Conservation (phyloP, 2,888 invertebrate species). For the Epirrita christyi region DNA sequence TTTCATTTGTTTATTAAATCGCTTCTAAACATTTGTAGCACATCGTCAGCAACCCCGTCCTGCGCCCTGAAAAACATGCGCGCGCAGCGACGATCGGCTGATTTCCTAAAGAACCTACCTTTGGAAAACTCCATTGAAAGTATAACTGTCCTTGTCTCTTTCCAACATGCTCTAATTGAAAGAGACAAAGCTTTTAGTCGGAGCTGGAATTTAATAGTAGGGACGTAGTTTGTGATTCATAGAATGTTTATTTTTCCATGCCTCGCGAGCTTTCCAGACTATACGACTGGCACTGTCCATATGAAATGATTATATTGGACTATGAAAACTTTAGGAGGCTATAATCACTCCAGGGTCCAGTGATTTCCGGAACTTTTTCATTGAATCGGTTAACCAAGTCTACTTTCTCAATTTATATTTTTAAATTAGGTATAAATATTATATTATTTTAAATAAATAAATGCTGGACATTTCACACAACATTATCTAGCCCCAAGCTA, state of each 20-base stretch:
- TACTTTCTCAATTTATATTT: too few species aligned
- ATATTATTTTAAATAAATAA: too few species aligned
- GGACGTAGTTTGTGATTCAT: conserved; percentile 31
- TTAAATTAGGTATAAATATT: too few species aligned
- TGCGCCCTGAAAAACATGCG: conserved; percentile 79
- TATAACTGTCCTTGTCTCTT: conserved; percentile 43
- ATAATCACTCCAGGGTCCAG: not conserved
- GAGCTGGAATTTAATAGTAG: conserved; percentile 25
- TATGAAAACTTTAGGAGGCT: conserved; percentile 3
- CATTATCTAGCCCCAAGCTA: too few species aligned
- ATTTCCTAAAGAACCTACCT: conserved; percentile 55
- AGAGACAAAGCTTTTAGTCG: conserved; percentile 27
- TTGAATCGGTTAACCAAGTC: too few species aligned
- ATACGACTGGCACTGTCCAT: conserved; percentile 25
- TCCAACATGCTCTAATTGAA: conserved; percentile 34
- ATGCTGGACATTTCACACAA: too few species aligned
- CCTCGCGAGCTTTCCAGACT: conserved; percentile 26
- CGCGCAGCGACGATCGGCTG: conserved; percentile 67
- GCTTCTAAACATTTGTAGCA: conserved; percentile 67
- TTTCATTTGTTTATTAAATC: conserved; percentile 31
- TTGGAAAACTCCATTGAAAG: conserved; percentile 51
- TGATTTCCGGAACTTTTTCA: too few species aligned
- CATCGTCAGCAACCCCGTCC: conserved; percentile 65
- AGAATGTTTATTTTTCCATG: conserved; percentile 34
- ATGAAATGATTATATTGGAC: conserved; percentile 9